Percentiles rank a stretch among this genome's conserved stretches.
Conservation (phyloP, 1,140 invertebrate species). For the Rhopalosiphum padi region DNA sequence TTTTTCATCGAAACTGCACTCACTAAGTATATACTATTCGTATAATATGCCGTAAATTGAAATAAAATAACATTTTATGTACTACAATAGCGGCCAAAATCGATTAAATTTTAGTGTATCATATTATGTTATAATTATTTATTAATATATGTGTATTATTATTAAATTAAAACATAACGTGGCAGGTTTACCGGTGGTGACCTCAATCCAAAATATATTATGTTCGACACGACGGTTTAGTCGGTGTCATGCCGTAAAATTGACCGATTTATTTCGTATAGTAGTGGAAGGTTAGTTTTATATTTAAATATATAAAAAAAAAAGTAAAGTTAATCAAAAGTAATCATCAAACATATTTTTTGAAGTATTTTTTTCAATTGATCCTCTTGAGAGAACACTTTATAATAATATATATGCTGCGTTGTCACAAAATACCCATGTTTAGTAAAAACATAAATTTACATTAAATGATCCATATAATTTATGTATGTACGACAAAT, state of each 20-base stretch:
- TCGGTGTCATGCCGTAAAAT: background rate
- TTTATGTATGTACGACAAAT: no score
- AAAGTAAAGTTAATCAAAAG: background rate
- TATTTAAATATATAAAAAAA: background rate
- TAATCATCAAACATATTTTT: background rate
- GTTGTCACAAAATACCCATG: background rate
- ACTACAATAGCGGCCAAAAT: background rate
- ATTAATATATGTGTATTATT: background rate
- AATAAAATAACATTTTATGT: background rate
- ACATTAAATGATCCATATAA: no score
- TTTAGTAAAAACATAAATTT: background rate
- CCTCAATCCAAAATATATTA: background rate
- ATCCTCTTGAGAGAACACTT: background rate
- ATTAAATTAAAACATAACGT: background rate
- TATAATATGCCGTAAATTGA: background rate
- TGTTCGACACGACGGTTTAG: background rate
- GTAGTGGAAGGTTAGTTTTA: background rate
- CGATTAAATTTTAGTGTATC: background rate
- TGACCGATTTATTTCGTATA: background rate
- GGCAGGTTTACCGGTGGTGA: background rate
- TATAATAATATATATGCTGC: background rate
- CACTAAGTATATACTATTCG: background rate
- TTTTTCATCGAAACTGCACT: no score
- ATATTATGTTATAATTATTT: background rate
- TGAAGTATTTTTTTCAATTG: background rate